A percentile compares a stretch with the other conserved stretches of the same genome.
These are phyloP conservation scores for Herpetotheres cachinnans DNA, from an alignment of 2,113 vertebrate genomes.

Conservation along the genomic window DNA sequence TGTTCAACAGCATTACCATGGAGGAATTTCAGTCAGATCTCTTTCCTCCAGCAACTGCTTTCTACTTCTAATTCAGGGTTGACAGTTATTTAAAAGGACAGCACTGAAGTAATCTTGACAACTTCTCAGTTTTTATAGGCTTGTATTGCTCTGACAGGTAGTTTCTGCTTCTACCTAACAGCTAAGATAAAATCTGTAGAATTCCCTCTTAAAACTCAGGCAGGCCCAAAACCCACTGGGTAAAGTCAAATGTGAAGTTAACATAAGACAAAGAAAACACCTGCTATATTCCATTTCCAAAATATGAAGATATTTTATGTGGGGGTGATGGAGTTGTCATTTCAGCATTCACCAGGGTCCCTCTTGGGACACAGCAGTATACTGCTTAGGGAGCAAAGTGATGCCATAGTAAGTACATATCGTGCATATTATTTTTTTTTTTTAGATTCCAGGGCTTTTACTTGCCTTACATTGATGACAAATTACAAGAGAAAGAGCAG, in stretches of 20 bases:
- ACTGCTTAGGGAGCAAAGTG: background rate
- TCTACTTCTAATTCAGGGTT: constrained; percentile 1
- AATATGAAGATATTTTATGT: background rate
- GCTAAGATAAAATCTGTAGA: background rate
- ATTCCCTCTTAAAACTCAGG: background rate
- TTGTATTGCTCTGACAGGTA: constrained; percentile 38
- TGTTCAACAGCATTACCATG: background rate
- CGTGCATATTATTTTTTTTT: background rate
- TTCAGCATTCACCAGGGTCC: background rate
- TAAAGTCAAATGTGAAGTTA: constrained; percentile 13
- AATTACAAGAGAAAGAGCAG: background rate
- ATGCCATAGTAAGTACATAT: background rate
- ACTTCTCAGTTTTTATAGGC: constrained; percentile 10
- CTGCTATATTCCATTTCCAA: background rate
- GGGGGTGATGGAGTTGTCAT: background rate
- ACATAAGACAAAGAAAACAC: background rate
- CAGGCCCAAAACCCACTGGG: background rate
- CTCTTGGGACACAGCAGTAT: background rate
- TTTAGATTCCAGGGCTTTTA: background rate
- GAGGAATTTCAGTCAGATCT: constrained; percentile 24
- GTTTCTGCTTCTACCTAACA: constrained; percentile 27
- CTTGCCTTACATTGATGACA: background rate
- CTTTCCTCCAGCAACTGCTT: constrained; percentile 36
- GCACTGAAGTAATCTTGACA: constrained; percentile 49
- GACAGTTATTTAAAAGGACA: constrained; percentile 55